Percentiles rank a stretch among this genome's conserved stretches.
Conservation (phyloP, 2,888 invertebrate genomes). For the Hyles lineata region DNA sequence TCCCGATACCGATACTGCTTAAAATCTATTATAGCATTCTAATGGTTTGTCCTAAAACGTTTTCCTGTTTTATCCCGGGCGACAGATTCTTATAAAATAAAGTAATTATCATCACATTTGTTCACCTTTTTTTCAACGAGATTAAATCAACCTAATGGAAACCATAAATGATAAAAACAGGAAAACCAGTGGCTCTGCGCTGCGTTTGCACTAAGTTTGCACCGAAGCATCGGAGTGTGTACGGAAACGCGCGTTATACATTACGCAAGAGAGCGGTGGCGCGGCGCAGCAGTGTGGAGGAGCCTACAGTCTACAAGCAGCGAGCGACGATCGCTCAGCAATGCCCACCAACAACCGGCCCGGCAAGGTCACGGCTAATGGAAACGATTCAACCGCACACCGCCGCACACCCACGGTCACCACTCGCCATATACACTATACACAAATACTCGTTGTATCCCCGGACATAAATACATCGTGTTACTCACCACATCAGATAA, state of each 20-base stretch:
- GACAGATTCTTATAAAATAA: too few species aligned
- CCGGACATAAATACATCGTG: too few species aligned
- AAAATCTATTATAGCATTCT: too few species aligned
- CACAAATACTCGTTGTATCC: not conserved
- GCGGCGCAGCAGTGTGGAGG: not conserved
- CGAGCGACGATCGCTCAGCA: not conserved
- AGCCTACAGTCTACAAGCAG: not conserved
- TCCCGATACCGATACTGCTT: too few species aligned
- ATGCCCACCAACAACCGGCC: not conserved
- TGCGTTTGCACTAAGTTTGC: conserved; percentile 3
- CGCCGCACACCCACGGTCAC: not conserved
- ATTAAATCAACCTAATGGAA: too few species aligned
- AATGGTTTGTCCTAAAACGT: too few species aligned
- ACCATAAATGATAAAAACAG: not conserved
- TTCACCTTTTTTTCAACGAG: too few species aligned
- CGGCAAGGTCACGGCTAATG: conserved; percentile 24
- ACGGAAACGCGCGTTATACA: conserved; percentile 17
- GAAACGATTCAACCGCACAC: not conserved
- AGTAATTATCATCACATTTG: too few species aligned
- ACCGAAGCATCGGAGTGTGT: conserved; percentile 8
- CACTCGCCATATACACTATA: not conserved
- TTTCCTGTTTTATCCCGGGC: too few species aligned
- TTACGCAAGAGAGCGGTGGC: conserved; percentile 6
- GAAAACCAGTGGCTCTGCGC: too few species aligned
- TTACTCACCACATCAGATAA: too few species aligned